Base-by-base conservation (phyloP, 1,140 invertebrate genomes). In the Drosophila persimilis region DNA sequence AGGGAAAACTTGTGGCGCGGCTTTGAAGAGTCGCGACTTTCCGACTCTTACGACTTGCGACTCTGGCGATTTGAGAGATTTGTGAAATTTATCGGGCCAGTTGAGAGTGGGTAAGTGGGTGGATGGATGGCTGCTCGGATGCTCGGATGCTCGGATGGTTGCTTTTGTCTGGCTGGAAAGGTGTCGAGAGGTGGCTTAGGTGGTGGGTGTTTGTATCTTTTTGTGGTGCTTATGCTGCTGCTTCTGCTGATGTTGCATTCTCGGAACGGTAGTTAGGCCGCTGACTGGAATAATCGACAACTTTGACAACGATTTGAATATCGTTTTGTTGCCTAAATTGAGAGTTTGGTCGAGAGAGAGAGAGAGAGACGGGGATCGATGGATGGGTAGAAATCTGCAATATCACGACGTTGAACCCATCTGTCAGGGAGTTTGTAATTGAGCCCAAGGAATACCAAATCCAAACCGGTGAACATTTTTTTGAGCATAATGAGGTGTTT, bases 61-160 rank as follows among this genome's bases (percentile, higher is more conserved):
- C 64, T 62, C 70, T 69, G 46, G 75, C 78, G 81, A 85, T 81
- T 75, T 63, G 77, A 77, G 72, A 85, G 81, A 85, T 85, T 85
- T 85, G 81, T 77, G 81, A 86, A 85, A 85, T 85, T 85, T 85
- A 85, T 85, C 81, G 81, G 74, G 77, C 80, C 74, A 84, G 81
- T 86, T 71, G 74, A 74, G 77, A 64, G 61, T 69, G 80, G 67
- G 51, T 67, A 46, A 60, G 47, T 45, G 44, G 57, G 53, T 65
- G 53, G 57, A 59, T 51, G 48, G 20, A 11, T 53, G 29, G 51
- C 20, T 53, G 51, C 35, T 9, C 44, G 58, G 48, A 31, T 53
- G 51, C 35, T 9, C 44, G 58, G 48, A 31, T 53, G 47, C 24
- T 13, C 7, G 24, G 13, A 6, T 15, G 24, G n/a, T 2, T 15